phyloP scores from a whole-genome alignment of 2,797 vertebrate species.

The Paratrypauchen microcephalus region DNA sequence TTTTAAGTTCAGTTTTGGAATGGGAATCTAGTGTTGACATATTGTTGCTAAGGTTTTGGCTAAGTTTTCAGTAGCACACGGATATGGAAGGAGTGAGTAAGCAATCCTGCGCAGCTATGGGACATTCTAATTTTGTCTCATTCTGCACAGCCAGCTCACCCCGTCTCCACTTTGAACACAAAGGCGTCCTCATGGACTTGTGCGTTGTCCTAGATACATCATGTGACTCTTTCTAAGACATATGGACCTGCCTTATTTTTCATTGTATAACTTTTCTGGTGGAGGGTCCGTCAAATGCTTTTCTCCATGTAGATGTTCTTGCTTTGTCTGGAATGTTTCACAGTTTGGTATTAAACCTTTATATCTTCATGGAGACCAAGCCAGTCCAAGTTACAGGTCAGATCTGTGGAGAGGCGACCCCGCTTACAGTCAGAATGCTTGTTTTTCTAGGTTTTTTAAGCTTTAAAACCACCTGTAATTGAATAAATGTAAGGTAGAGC shows the following conservation, averaged over 20 bases:
- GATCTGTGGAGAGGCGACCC: no score
- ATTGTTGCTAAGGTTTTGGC: neutral
- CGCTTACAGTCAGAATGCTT: no score
- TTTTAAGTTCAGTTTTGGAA: neutral
- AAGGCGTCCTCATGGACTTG: slow-evolving; percentile 36
- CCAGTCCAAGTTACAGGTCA: no score
- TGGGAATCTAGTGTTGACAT: neutral
- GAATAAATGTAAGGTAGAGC: no score
- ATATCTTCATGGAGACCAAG: no score
- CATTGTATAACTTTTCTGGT: neutral
- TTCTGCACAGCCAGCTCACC: slow-evolving; percentile 33
- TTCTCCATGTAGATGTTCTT: no score
- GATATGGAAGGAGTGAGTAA: slow-evolving; percentile 28
- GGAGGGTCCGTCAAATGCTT: no score
- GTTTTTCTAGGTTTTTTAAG: no score
- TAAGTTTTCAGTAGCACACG: slow-evolving; percentile 5
- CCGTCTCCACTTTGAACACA: slow-evolving; percentile 40
- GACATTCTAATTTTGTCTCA: slow-evolving; percentile 49
- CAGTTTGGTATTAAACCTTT: no score
- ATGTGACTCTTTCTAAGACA: slow-evolving; percentile 39
- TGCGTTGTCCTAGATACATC: slow-evolving; percentile 53
- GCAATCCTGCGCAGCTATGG: slow-evolving; percentile 29
- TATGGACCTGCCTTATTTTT: slow-evolving; percentile 21
- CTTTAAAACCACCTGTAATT: no score
- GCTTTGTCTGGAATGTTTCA: no score